Base-by-base conservation (phyloP, 1,140 invertebrate species). In the Polyergus mexicanus region DNA sequence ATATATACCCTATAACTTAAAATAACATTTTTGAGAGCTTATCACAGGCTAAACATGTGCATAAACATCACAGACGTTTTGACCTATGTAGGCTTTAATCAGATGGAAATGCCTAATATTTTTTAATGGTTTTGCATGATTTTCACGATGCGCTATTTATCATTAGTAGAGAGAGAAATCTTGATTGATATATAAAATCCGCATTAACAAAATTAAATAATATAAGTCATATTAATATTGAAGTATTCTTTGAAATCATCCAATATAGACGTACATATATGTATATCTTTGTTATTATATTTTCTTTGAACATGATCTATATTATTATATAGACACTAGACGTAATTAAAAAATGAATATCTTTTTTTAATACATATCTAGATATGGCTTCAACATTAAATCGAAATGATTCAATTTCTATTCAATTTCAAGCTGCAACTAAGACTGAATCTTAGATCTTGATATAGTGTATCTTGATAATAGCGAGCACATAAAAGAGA, bases 21-120 rank as follows among this genome's bases (percentile, higher is more conserved):
- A 74, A 22, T 38, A 56, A 58, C n/a, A 56, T 54, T 74, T 58
- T 13, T 13, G 22, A 38, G 22, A 75, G 13, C 13, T 58, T 58
- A 38, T 75, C 51, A 38, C 8, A n/a, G 22, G 8, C 13, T 75
- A 75, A 58, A 58, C 22, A 75, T 75, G 51, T 75, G 51, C 32
- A 32, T 75, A 44, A 44, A 44, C 10, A 58, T 75, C 54, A 75
- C 72, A 75, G 51, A 74, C 32, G 28, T 75, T 58, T 75, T 13
- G n/a, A 8, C n/a, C 32, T 32, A 58, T 38, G 7, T 74, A 16
- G 13, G 72, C 35, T 75, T 75, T 3, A 54, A 58, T 58, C 56
- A 25, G n/a, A n/a, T 51, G 11, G 22, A 41, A 58, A 38, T 38
- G 35, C 22, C 25, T 44, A 44, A 47, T 44, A 47, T 10, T 56